A percentile compares a stretch with the other conserved stretches of the same genome.
Conservation (phyloP, 2,888 invertebrate genomes). For the Nephrocerus scutellatus region DNA sequence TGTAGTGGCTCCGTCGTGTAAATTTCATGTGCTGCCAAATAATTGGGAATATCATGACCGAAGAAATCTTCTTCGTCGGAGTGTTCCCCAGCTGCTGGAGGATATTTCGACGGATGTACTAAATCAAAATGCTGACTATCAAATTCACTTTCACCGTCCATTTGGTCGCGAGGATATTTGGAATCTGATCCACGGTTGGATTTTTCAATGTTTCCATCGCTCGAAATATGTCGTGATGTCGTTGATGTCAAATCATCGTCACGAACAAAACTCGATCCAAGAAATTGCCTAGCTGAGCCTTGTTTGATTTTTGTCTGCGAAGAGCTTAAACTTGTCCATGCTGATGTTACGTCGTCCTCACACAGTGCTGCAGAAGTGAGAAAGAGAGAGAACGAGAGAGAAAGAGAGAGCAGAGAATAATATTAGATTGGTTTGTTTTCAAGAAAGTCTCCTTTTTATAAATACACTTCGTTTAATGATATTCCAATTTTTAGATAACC, state of each 20-base stretch:
- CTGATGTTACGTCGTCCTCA: slow-evolving; percentile 25
- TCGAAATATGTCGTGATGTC: slow-evolving; percentile 21
- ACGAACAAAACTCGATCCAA: slow-evolving; percentile 48
- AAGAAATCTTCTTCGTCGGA: slow-evolving; percentile 26
- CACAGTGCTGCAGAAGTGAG: slow-evolving; percentile 21
- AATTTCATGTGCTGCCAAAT: slow-evolving; percentile 25
- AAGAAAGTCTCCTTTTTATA: too few species aligned
- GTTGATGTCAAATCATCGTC: slow-evolving; percentile 19
- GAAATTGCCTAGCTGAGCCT: slow-evolving; percentile 50
- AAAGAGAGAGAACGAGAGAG: neutral
- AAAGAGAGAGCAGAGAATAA: slow-evolving; percentile 1
- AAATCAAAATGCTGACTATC: slow-evolving; percentile 29
- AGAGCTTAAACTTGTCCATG: slow-evolving; percentile 23
- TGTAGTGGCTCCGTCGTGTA: slow-evolving; percentile 36
- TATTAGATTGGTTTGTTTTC: too few species aligned
- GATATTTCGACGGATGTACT: slow-evolving; percentile 34
- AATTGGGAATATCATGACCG: slow-evolving; percentile 28
- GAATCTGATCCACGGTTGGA: too few species aligned
- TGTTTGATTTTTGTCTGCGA: slow-evolving; percentile 24
- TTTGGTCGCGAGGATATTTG: slow-evolving; percentile 22
- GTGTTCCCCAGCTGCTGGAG: slow-evolving; percentile 32
- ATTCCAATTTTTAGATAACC: too few species aligned
- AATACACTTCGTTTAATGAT: too few species aligned
- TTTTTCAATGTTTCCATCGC: too few species aligned
- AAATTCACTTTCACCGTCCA: slow-evolving; percentile 27